A percentile compares a stretch with the other conserved stretches of the same genome.
Conservation (phyloP, 2,888 invertebrate genomes). For the Drosophila nigritarsus region DNA sequence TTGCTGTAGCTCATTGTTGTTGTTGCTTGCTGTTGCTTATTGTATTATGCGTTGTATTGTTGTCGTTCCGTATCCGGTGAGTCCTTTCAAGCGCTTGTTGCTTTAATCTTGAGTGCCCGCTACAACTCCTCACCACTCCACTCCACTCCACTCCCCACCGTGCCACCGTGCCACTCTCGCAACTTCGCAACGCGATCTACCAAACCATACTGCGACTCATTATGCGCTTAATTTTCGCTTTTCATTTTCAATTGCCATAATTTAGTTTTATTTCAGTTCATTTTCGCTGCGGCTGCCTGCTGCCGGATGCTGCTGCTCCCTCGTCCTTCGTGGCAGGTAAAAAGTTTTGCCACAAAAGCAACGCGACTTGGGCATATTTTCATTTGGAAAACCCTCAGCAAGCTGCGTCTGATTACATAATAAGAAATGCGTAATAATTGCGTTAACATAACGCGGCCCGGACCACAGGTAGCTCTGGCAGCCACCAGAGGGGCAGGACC, state of each 20-base stretch:
- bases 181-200: background rate
- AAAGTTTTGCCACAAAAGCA: slow-evolving; percentile 61
- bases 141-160: background rate
- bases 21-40: slow-evolving; percentile 52
- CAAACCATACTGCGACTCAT: slow-evolving; percentile 57
- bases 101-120: slow-evolving; percentile 63
- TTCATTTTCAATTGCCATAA: slow-evolving; percentile 83
- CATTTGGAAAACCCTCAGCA: slow-evolving; percentile 58
- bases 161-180: background rate
- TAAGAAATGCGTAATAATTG: slow-evolving; percentile 82
- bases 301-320: background rate
- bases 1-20: background rate
- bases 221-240: slow-evolving; percentile 81
- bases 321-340: slow-evolving; percentile 30
- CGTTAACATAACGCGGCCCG: slow-evolving; percentile 71
- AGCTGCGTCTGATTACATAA: slow-evolving; percentile 81
- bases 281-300: slow-evolving; percentile 49
- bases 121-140: background rate
- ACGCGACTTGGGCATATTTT: slow-evolving; percentile 62
- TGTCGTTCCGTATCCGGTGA: slow-evolving; percentile 28
- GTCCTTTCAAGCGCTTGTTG: slow-evolving; percentile 60
- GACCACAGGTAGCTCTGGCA: slow-evolving; percentile 1
- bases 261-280: slow-evolving; percentile 80
- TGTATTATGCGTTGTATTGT: slow-evolving; percentile 70
- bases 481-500: slow-evolving; percentile 1